These are phyloP conservation scores for Thumatha senex DNA, from an alignment of 2,888 invertebrate species.

Conservation along the genomic window DNA sequence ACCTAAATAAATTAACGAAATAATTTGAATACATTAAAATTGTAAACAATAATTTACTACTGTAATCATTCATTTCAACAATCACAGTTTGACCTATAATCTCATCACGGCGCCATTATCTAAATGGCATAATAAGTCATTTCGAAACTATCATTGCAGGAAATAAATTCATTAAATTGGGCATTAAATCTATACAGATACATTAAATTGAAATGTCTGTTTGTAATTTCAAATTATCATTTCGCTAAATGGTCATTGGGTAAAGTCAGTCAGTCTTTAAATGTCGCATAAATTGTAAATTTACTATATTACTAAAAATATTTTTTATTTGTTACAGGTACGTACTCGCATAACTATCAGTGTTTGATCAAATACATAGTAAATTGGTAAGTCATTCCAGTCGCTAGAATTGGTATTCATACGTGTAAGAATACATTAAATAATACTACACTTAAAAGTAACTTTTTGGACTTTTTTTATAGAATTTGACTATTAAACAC, in stretches of 20 bases:
- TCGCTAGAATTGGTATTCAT: too few species aligned
- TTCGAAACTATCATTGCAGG: neutral
- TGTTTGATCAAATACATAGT: neutral
- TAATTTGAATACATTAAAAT: neutral
- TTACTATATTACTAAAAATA: neutral
- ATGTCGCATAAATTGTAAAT: too few species aligned
- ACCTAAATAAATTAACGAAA: neutral
- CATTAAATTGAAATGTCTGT: too few species aligned
- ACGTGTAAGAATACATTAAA: too few species aligned
- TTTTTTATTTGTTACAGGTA: conserved; percentile 1
- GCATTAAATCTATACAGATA: too few species aligned
- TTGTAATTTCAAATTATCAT: too few species aligned
- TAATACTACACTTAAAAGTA: too few species aligned
- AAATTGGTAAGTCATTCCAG: neutral
- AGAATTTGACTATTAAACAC: too few species aligned
- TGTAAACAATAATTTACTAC: neutral
- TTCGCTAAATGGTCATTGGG: too few species aligned
- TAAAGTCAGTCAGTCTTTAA: too few species aligned
- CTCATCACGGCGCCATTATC: neutral
- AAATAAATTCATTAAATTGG: too few species aligned
- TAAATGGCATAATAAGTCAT: neutral
- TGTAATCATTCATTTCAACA: neutral
- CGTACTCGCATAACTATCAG: neutral
- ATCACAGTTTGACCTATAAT: neutral
- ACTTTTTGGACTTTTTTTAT: too few species aligned